Percentiles rank a stretch among this genome's conserved stretches.
phyloP scores from a whole-genome alignment of 2,888 invertebrate genomes.

The Pristionchus fissidentatus region DNA sequence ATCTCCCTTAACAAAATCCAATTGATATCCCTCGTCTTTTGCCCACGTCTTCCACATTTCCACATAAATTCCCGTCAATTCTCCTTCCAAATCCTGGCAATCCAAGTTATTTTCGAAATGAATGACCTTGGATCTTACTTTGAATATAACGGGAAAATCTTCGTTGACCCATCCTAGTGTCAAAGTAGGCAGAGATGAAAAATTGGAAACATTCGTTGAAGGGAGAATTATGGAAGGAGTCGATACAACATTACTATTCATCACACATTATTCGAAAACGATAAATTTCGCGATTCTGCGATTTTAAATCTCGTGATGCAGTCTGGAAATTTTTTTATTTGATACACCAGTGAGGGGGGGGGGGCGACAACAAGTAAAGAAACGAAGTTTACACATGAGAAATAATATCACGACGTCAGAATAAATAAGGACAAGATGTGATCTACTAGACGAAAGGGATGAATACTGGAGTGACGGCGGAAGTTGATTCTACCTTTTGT shows the following conservation, averaged over 20 bases:
- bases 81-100: background rate
- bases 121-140: background rate
- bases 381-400: background rate
- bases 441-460: too few species aligned
- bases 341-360: background rate
- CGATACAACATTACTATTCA: background rate
- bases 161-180: constrained; percentile 49
- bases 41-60: constrained; percentile 49
- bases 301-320: too few species aligned
- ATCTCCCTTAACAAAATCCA: constrained; percentile 31
- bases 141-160: constrained; percentile 46
- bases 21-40: background rate
- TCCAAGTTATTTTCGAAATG: background rate
- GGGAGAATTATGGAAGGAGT: background rate
- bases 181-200: constrained; percentile 22
- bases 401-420: too few species aligned
- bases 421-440: too few species aligned
- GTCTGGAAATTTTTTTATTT: too few species aligned
- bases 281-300: background rate
- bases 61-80: constrained; percentile 37
- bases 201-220: too few species aligned
- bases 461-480: background rate
- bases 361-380: background rate
- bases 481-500: background rate
- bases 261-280: constrained; percentile 1